These are phyloP conservation scores for Microcebus ravelobensis DNA, from an alignment of 2,113 vertebrate genomes.

Conservation along the genomic window DNA sequence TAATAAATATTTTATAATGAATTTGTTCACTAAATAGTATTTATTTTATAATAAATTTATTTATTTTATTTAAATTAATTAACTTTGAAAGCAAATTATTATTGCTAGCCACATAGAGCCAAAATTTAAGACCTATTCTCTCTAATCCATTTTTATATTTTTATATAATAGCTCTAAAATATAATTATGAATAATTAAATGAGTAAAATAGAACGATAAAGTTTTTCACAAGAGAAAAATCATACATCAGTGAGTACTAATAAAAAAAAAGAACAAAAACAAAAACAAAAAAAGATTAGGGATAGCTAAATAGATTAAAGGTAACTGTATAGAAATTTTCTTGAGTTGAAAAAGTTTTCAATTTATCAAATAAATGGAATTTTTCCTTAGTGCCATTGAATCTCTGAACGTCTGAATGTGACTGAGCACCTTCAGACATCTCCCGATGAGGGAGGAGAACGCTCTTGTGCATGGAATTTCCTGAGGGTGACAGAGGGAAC, in stretches of 20 bases:
- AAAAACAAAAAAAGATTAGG: neutral
- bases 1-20: neutral
- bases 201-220: neutral
- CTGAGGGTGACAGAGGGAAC: neutral
- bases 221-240: neutral
- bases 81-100: neutral
- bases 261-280: too few relatives aligned
- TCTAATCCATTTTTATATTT: neutral
- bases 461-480: neutral
- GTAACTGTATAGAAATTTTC: neutral
- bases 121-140: neutral
- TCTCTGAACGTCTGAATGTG: neutral
- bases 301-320: neutral
- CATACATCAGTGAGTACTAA: neutral
- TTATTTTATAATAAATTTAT: neutral
- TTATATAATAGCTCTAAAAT: neutral
- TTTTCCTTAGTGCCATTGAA: neutral
- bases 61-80: neutral
- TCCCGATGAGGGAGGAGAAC: neutral
- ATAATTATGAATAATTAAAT: neutral
- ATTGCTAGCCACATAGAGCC: neutral
- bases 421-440: neutral
- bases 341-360: neutral
- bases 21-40: neutral
- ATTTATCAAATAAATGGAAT: neutral